Evolutionary conservation across 2,888 invertebrate genomes (phyloP).

Genomic region (Heliconius ethilla): DNA sequence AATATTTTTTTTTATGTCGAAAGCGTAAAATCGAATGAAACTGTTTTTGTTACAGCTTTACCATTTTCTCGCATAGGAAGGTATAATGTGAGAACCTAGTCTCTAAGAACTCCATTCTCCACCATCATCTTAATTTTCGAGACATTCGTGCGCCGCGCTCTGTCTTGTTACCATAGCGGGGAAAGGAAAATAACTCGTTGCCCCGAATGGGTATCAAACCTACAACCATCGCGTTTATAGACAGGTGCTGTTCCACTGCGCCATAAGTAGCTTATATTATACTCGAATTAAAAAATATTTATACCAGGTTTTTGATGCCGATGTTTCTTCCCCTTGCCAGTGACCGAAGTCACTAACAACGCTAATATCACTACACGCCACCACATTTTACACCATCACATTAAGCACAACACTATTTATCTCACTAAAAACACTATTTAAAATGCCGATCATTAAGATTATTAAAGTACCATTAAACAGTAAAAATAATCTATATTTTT

Average conservation of each 20-base stretch:
- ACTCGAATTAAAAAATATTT: neutral
- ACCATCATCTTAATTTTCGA: too few relatives aligned
- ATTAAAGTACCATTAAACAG: neutral
- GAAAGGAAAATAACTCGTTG: neutral
- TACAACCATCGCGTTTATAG: neutral
- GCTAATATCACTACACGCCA: slow-evolving; percentile 58
- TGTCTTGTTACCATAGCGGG: too few relatives aligned
- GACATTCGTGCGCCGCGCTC: too few relatives aligned
- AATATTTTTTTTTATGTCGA: too few relatives aligned
- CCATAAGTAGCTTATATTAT: neutral
- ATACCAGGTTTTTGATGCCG: slow-evolving; percentile 73
- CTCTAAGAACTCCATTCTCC: too few relatives aligned
- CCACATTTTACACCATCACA: slow-evolving; percentile 66
- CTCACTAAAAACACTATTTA: slow-evolving; percentile 13
- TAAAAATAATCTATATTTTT: neutral
- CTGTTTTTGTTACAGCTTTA: too few relatives aligned
- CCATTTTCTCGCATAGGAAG: too few relatives aligned
- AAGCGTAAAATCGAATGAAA: too few relatives aligned
- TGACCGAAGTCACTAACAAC: slow-evolving; percentile 62
- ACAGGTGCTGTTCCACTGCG: neutral
- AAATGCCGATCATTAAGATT: neutral
- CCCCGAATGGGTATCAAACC: neutral
- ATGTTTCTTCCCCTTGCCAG: slow-evolving; percentile 69
- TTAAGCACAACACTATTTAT: slow-evolving; percentile 48
- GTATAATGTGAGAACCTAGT: too few relatives aligned